A percentile compares a stretch with the other conserved stretches of the same genome.
Evolutionary conservation across 1,140 invertebrate species (phyloP).

Genomic region (Leptinotarsa undecemlineata): DNA sequence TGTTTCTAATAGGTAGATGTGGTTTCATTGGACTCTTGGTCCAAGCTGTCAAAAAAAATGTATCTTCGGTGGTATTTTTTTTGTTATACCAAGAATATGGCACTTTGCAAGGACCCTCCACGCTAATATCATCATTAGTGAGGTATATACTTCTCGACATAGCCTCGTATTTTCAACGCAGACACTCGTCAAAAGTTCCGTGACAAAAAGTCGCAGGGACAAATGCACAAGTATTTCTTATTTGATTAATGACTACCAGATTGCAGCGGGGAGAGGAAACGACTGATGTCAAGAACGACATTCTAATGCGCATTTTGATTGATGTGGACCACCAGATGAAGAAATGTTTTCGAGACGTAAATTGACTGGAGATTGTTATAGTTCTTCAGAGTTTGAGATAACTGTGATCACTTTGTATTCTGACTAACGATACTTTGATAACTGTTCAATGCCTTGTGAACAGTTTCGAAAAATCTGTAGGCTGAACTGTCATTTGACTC

Average conservation of each 20-base stretch:
- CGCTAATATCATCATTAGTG: too few relatives aligned
- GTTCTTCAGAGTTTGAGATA: slow-evolving; percentile 32
- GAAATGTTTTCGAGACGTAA: slow-evolving; percentile 51
- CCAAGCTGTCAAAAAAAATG: too few relatives aligned
- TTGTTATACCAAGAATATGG: too few relatives aligned
- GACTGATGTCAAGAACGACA: slow-evolving; percentile 37
- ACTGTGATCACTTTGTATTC: too few relatives aligned
- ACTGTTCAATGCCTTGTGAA: too few relatives aligned
- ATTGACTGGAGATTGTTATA: slow-evolving; percentile 50
- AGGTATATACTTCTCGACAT: neutral
- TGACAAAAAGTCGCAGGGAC: slow-evolving; percentile 30
- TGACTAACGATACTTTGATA: neutral
- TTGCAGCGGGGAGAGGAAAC: slow-evolving; percentile 15
- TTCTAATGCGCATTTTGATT: slow-evolving; percentile 50
- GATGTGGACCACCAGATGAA: slow-evolving; percentile 54
- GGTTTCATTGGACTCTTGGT: too few relatives aligned
- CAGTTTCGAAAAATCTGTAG: too few relatives aligned
- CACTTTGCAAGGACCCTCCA: too few relatives aligned
- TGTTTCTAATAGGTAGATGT: too few relatives aligned
- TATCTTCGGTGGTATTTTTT: too few relatives aligned
- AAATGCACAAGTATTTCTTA: slow-evolving; percentile 46
- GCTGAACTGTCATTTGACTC: too few relatives aligned
- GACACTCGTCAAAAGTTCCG: slow-evolving; percentile 20
- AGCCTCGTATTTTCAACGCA: neutral
- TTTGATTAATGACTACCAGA: slow-evolving; percentile 48